Base-by-base conservation (phyloP, 1,140 invertebrate species). In the Andrena cerasifolii region DNA sequence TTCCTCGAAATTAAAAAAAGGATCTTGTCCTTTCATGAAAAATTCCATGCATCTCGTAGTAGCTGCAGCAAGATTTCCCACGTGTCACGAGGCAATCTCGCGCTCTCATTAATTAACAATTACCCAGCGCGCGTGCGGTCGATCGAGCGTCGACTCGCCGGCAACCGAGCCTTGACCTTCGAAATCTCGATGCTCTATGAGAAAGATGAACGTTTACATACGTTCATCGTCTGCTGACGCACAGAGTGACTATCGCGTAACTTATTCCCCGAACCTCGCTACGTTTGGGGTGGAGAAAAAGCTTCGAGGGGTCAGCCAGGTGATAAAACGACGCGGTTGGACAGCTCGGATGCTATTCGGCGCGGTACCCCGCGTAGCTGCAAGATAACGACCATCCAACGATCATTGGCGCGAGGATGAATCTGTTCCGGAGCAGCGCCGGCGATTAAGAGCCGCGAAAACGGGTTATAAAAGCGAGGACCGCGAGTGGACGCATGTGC, bases 71-170 rank as follows among this genome's bases (percentile, higher is more conserved):
- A 45, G 53, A 71, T 59, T 59, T 58, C 53, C 67, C 67, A 59
- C 26, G 67, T 59, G 53, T 59, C 67, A 31, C 67, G 51, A 21
- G 67, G 33, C 14, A 33, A 71, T 59, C 53, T 21, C 26, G 26
- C 36, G n/a, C 24, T 28, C 26, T 59, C 36, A 12, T 71, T 56
- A 59, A 71, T 71, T 71, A 43, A 59, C 26, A 58, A 58, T 59
- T 18, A 45, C 21, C 33, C 18, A 0, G 12, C 18, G 6, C 10
- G 14, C 51, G 14, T 4, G 24, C 8, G 18, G 36, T 10, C 21
- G 8, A 68, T 53, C 21, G 31, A 33, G 31, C 33, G 24, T 26
- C 16, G 33, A 3, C 18, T 16, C 2, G 18, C 8, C 3, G 45
- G 14, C 24, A 12, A 12, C 16, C 40, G 4, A 10, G 18, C 5